Base-by-base conservation (phyloP, 2,113 vertebrate genomes). In the Cyprinus carpio region DNA sequence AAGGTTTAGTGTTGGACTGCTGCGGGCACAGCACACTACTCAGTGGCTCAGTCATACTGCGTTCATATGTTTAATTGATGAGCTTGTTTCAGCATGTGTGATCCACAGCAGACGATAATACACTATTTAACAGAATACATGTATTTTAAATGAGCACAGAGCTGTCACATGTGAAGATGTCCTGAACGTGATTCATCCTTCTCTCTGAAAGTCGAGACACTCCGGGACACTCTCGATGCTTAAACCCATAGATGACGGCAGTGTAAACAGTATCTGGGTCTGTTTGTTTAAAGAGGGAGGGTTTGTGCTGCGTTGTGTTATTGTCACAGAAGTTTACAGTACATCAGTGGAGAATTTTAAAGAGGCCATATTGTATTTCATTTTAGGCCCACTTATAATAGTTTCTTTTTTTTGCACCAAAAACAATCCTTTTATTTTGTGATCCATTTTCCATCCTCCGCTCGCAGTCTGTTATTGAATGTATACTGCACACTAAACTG, bases 11-110 rank as follows among this genome's bases (percentile, higher is more conserved):
- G 10, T 12, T 46, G 40, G 40, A 9, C 40, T 37, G 37, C 31
- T 31, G 5, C 5, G 37, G 37, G 6, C 37, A 40, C 37, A 40
- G 37, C 60, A 0, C 37, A 29, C 49, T 37, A 9, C 56, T 6
- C 25, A 6, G 20, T 83, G 31, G 3, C 85, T 86, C 88, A 75
- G 49, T 7, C 8, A 84, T 75, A 86, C 74, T 87, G 86, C n/a
- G 60, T 72, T 84, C 79, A 27, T 31, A 89, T 92, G 60, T 87
- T 88, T 91, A 46, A 92, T 93, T 91, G 65, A 91, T 91, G 54
- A 88, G 85, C 85, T 86, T 87, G 81, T 88, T 92, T 87, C 82
- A 87, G 43, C 43, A 46, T 46, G 43, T 46, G 43, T 46, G 10
- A 46, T 46, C 43, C 82, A 6, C 87, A 86, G 77, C 83, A 89